Evolutionary conservation across 2,113 vertebrate species (phyloP).

Genomic region (human (Homo sapiens)): GRCh38 chr5:149153501-149154000

Average conservation of each 20-base stretch:
- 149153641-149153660: not conserved
- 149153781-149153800: not conserved
- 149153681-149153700: not conserved
- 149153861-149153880: accelerated
- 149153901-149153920: not conserved
- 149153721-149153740: not conserved
- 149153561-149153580: not conserved
- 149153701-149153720: not conserved
- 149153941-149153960: not conserved
- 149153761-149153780: not conserved
- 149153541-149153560: not conserved
- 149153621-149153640: not conserved
- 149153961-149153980: conserved; percentile 54
- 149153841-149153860: not conserved
- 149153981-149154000: conserved; percentile 60
- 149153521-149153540: not conserved
- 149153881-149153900: not conserved
- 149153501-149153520: not conserved
- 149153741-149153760: not conserved
- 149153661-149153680: not conserved
- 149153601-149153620: not conserved
- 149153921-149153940: not conserved
- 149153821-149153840: not conserved
- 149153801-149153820: not conserved
- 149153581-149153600: not conserved